Base-by-base conservation (phyloP, 2,797 vertebrate genomes). In the Darevskia nairensis region DNA sequence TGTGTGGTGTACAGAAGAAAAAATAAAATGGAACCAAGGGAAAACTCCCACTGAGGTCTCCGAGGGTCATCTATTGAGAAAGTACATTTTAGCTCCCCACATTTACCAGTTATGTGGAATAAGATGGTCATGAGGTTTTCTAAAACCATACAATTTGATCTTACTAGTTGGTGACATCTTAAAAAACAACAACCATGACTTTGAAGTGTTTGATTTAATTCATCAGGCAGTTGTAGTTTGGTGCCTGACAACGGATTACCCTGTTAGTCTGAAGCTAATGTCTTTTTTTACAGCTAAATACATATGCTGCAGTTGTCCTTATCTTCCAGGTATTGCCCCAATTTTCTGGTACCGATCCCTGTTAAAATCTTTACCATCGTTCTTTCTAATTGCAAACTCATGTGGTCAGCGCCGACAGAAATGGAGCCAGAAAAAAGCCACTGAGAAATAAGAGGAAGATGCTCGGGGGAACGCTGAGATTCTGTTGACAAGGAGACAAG, bases 81-180 rank as follows among this genome's bases (percentile, higher is more conserved):
- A 90, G 59, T 82, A 86, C 85, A 88, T 89, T 94, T 92, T 90
- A 86, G 68, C 92, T 64, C 8, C 84, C 91, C 81, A 91, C 61
- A 84, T 83, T 72, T 82, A 77, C 84, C 90, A 82, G 82, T 92
- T 27, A 61, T 80, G 87, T 90, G 80, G 23, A 77, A 76, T 41
- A 72, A 75, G 0, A 13, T 44, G 79, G 76, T 83, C 79, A 44
- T 89, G 61, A 68, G 79, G 80, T 83, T 92, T 90, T 87, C 0
- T 1, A 82, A 89, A 86, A 69, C 91, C 90, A 44, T 92, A 87
- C 93, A 89, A 90, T 93, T 93, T 91, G 90, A 93, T 91, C 85
- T 90, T 68, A 44, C 74, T 94, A 80, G 25, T 94, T 82, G 21
- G 84, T 88, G 91, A 91, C 32, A 66, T 75, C 27, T 46, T 15